These are phyloP conservation scores for Apus apus DNA, from an alignment of 2,113 vertebrate genomes.

Conservation along the genomic window DNA sequence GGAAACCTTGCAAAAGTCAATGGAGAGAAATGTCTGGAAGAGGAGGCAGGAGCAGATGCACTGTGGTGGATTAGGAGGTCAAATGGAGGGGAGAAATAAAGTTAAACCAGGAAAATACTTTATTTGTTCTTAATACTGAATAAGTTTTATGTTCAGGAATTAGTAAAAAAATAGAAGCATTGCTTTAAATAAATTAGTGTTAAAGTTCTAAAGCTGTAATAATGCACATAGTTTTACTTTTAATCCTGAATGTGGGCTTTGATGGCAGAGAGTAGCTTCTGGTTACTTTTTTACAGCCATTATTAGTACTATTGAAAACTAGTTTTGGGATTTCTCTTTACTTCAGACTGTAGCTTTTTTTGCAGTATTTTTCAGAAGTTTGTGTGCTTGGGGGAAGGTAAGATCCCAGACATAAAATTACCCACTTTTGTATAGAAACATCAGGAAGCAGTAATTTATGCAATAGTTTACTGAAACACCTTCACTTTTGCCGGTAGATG, in stretches of 20 bases:
- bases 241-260: not conserved
- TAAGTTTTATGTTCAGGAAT: not conserved
- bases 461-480: not conserved
- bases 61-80: not conserved
- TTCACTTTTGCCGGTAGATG: slow-evolving; percentile 72
- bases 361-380: not conserved
- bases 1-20: not conserved
- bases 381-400: not conserved
- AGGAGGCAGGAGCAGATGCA: not conserved
- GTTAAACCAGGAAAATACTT: not conserved
- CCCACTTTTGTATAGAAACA: not conserved
- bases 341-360: not conserved
- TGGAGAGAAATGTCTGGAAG: not conserved
- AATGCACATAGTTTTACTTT: not conserved
- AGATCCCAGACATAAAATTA: not conserved
- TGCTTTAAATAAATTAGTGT: not conserved
- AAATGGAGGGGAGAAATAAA: not conserved
- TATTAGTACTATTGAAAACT: not conserved
- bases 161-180: not conserved
- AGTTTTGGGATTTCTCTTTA: not conserved
- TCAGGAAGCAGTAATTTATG: not conserved
- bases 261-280: not conserved
- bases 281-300: not conserved
- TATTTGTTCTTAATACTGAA: not conserved
- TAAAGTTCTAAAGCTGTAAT: not conserved